These are phyloP conservation scores for Erebia epiphron DNA, from an alignment of 2,888 invertebrate species.

Conservation along the genomic window DNA sequence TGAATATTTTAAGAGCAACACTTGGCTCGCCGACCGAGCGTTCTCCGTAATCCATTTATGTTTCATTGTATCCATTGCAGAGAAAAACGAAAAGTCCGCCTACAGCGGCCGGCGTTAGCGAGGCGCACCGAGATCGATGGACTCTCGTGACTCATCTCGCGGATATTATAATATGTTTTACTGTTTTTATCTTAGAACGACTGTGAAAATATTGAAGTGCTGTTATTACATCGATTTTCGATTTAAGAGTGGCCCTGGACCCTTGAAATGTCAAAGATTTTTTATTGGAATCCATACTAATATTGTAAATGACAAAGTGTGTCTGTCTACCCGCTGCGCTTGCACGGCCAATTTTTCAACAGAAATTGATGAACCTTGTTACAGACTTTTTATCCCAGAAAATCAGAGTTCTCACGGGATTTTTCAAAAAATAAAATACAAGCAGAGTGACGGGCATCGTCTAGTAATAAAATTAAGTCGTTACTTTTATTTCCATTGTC, in stretches of 20 bases:
- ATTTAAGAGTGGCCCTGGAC: neutral
- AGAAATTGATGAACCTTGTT: too few species aligned
- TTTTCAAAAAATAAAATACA: too few species aligned
- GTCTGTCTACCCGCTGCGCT: too few species aligned
- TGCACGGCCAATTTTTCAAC: too few species aligned
- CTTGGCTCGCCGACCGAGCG: conserved; percentile 9
- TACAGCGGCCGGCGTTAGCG: conserved; percentile 25
- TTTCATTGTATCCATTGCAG: conserved; percentile 24
- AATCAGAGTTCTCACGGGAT: too few species aligned
- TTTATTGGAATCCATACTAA: neutral
- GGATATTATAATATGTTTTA: neutral
- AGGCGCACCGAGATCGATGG: conserved; percentile 26
- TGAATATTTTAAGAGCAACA: conserved; percentile 3
- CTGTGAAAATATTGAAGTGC: neutral
- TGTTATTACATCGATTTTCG: conserved; percentile 5
- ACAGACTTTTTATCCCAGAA: too few species aligned
- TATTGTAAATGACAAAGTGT: too few species aligned
- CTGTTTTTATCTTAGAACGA: neutral
- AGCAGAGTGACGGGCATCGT: too few species aligned
- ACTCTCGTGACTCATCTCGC: neutral
- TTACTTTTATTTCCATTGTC: too few species aligned
- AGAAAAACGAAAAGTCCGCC: conserved; percentile 25
- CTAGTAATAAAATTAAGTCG: too few species aligned
- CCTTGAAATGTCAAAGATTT: neutral
- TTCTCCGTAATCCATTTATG: conserved; percentile 21